Evolutionary conservation across 1,140 invertebrate genomes (phyloP).

Genomic region (Potamilus streckersoni): DNA sequence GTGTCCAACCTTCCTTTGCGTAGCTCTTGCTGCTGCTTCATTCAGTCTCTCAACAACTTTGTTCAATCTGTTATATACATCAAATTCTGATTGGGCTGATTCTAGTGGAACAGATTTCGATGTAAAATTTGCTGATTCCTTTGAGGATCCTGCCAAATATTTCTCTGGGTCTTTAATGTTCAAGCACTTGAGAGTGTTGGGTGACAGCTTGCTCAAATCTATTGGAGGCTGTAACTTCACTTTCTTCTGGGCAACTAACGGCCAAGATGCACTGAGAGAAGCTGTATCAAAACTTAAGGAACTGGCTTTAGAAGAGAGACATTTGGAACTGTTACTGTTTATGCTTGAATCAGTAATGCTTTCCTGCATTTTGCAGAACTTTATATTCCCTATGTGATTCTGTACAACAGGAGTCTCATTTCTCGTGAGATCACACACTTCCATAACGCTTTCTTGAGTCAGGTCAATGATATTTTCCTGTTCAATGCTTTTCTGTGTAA

Average conservation of each 20-base stretch:
- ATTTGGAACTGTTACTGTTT: too few relatives aligned
- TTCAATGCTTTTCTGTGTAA: background rate
- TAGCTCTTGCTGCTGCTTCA: slow-evolving; percentile 52
- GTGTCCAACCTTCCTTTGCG: slow-evolving; percentile 21
- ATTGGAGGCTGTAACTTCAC: background rate
- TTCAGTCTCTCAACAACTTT: slow-evolving; percentile 60
- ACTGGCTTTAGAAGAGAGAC: too few relatives aligned
- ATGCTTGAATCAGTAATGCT: background rate
- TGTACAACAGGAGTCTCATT: background rate
- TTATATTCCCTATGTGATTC: background rate
- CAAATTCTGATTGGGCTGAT: too few relatives aligned
- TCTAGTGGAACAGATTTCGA: too few relatives aligned
- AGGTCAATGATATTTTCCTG: too few relatives aligned
- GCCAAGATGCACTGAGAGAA: slow-evolving; percentile 32
- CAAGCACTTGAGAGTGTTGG: slow-evolving; percentile 56
- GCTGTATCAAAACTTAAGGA: too few relatives aligned
- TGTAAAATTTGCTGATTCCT: background rate
- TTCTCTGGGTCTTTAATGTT: slow-evolving; percentile 49
- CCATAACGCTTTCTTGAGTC: background rate
- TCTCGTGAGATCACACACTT: slow-evolving; percentile 14
- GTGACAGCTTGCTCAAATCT: slow-evolving; percentile 48
- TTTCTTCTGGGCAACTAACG: slow-evolving; percentile 16
- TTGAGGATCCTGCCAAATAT: slow-evolving; percentile 9
- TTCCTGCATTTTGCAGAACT: background rate
- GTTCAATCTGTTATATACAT: slow-evolving; percentile 26